phyloP scores from a whole-genome alignment of 1,140 invertebrate genomes.

The Oedothorax gibbosus region DNA sequence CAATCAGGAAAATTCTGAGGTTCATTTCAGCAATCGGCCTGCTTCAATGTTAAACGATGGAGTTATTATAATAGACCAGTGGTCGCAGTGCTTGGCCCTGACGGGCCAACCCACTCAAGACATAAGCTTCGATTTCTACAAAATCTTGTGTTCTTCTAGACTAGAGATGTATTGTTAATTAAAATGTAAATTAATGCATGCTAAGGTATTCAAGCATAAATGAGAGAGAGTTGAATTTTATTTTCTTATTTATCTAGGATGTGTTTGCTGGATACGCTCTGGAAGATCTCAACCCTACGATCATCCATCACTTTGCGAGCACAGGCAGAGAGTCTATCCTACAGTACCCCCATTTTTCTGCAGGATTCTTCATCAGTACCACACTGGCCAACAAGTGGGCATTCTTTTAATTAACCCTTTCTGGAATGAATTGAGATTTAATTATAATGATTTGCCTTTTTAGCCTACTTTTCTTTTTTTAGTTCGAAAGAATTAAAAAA shows the following conservation, averaged over 20 bases:
- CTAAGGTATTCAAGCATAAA: neutral
- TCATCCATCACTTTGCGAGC: constrained; percentile 89
- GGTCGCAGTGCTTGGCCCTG: too few species aligned
- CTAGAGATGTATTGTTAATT: neutral
- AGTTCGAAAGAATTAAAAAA: too few species aligned
- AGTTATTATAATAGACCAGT: too few species aligned
- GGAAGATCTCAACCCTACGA: constrained; percentile 81
- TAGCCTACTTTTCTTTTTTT: too few species aligned
- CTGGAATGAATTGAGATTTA: too few species aligned
- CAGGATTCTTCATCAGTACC: constrained; percentile 81
- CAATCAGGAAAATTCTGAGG: too few species aligned
- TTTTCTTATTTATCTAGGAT: constrained; percentile 69
- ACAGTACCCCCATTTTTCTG: constrained; percentile 82
- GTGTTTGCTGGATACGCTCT: constrained; percentile 81
- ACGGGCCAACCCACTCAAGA: too few species aligned
- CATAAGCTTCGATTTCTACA: neutral
- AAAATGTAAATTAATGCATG: neutral
- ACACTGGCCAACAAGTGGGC: constrained; percentile 77
- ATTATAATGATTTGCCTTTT: too few species aligned
- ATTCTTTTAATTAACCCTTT: neutral
- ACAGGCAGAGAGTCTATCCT: constrained; percentile 77
- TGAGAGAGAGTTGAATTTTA: neutral
- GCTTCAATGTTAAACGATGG: too few species aligned
- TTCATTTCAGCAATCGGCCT: too few species aligned
- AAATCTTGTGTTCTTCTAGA: neutral